phyloP scores from a whole-genome alignment of 2,113 vertebrate genomes.

The Rhabdomys dilectus region DNA sequence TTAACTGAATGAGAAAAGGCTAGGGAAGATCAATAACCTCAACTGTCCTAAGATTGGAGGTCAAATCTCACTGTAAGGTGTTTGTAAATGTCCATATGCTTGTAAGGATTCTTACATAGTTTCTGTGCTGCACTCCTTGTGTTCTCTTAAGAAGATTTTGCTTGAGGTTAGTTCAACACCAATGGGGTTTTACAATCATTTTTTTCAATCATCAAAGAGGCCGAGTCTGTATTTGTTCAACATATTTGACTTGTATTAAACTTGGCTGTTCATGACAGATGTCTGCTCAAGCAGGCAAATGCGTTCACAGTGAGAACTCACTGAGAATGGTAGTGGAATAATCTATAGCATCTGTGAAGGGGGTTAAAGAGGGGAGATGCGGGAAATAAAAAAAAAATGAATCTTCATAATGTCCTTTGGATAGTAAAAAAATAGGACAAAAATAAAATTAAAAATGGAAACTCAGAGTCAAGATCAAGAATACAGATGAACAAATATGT shows the following conservation, averaged over 20 bases:
- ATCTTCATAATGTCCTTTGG: not conserved
- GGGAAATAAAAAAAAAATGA: not conserved
- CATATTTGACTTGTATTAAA: not conserved
- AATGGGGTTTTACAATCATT: not conserved
- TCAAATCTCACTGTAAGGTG: not conserved
- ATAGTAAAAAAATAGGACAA: not conserved
- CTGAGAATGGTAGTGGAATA: not conserved
- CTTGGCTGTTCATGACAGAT: not conserved
- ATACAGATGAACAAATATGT: not conserved
- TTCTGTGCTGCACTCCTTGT: not conserved
- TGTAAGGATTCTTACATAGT: not conserved
- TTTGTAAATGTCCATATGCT: not conserved
- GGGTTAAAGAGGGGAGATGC: not conserved
- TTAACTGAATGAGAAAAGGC: not conserved
- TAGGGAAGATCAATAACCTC: not conserved
- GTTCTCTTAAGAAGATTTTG: not conserved
- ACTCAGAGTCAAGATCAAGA: not conserved
- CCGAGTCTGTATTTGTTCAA: not conserved
- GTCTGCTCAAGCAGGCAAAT: not conserved
- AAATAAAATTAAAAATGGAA: not conserved
- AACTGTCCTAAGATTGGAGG: not conserved
- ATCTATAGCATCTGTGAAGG: not conserved
- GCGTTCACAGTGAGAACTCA: not conserved
- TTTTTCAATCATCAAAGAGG: not conserved
- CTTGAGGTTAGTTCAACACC: not conserved